phyloP scores from a whole-genome alignment of 1,140 invertebrate genomes.

The Brachionus angularis region DNA sequence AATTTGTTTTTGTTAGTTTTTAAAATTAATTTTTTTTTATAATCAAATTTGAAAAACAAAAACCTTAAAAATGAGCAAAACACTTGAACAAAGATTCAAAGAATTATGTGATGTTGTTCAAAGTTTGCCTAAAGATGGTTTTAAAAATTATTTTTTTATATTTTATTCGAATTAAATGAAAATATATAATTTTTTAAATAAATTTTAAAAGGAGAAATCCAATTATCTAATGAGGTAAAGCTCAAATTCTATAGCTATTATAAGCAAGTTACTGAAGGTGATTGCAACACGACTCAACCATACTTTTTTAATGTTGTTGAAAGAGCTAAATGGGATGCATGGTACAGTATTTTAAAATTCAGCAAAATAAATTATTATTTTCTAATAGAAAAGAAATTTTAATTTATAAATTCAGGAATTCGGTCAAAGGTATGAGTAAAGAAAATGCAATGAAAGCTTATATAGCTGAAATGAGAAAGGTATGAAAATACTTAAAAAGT shows the following conservation, averaged over 20 bases:
- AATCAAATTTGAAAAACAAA: too few relatives aligned
- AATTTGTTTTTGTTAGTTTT: too few relatives aligned
- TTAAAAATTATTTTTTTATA: too few relatives aligned
- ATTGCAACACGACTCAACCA: slow-evolving; percentile 72
- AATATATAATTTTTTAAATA: slow-evolving; percentile 51
- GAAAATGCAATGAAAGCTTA: slow-evolving; percentile 34
- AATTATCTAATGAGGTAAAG: slow-evolving; percentile 87
- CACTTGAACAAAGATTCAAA: slow-evolving; percentile 70
- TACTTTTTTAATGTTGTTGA: slow-evolving; percentile 84
- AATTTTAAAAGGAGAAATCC: slow-evolving; percentile 55
- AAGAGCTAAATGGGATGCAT: slow-evolving; percentile 71
- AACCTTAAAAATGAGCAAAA: not conserved
- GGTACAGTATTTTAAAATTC: slow-evolving; percentile 11
- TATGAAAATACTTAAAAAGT: not conserved
- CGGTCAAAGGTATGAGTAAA: slow-evolving; percentile 21
- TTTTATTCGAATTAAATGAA: slow-evolving; percentile 26
- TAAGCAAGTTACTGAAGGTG: slow-evolving; percentile 88
- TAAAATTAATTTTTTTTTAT: too few relatives aligned
- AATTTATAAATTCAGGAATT: not conserved
- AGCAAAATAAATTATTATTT: too few relatives aligned
- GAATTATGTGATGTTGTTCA: slow-evolving; percentile 80
- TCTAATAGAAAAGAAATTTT: not conserved
- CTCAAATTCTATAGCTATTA: slow-evolving; percentile 86
- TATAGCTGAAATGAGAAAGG: slow-evolving; percentile 33
- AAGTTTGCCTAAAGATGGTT: slow-evolving; percentile 82